phyloP scores from a whole-genome alignment of 64 coral and sea anemone species.

The Dendronephthya gigantea region DNA sequence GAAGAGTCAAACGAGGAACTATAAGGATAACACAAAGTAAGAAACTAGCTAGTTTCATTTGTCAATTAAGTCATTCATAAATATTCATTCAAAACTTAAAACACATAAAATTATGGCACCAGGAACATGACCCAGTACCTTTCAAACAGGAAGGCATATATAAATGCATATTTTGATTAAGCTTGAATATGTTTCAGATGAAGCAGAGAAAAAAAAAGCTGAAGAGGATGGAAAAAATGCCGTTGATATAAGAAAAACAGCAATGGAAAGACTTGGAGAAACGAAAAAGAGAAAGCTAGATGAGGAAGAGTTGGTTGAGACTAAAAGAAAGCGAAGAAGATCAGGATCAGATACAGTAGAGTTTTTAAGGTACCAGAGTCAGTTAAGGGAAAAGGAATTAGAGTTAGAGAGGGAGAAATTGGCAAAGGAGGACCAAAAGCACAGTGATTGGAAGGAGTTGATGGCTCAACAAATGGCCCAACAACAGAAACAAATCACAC shows the following conservation, averaged over 20 bases:
- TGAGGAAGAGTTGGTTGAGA: neutral
- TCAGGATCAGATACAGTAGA: neutral
- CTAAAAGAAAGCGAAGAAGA: neutral
- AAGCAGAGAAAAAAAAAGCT: neutral
- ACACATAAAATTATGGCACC: no score
- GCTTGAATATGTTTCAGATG: no score
- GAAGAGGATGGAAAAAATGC: neutral
- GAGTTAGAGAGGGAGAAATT: neutral
- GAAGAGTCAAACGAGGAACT: conserved; percentile 6
- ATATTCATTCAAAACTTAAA: no score
- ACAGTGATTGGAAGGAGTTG: neutral
- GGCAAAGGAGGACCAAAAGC: neutral
- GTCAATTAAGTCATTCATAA: no score
- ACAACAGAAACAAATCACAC: conserved; percentile 12
- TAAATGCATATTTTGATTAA: no score
- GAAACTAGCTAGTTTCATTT: no score
- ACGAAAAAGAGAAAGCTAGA: neutral
- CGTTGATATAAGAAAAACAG: conserved; percentile 31
- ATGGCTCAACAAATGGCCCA: conserved; percentile 16
- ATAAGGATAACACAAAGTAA: neutral
- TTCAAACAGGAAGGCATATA: no score
- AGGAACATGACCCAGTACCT: no score
- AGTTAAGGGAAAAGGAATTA: neutral
- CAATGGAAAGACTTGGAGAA: conserved; percentile 22
- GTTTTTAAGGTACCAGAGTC: neutral